Conservation (phyloP, 2,797 vertebrate species). For the Smutsia gigantea region DNA sequence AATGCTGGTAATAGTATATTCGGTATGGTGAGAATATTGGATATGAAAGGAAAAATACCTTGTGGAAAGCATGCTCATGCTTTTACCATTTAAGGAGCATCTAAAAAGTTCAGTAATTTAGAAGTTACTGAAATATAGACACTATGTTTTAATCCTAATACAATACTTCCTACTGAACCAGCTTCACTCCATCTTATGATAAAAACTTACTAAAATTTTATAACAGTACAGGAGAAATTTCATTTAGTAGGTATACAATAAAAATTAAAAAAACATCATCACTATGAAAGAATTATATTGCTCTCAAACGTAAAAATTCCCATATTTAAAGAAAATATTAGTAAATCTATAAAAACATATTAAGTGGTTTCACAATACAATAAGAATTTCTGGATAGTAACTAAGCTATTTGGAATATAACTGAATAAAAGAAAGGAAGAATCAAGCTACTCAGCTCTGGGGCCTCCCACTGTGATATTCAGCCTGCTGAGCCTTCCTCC, state of each 20-base stretch:
- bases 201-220: neutral
- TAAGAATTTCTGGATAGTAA: neutral
- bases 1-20: neutral
- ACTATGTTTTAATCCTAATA: neutral
- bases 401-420: too few species aligned
- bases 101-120: neutral
- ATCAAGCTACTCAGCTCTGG: too few species aligned
- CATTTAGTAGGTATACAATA: neutral
- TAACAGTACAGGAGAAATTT: neutral
- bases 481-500: too few species aligned
- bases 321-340: neutral
- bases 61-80: neutral
- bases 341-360: neutral
- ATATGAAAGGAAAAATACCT: conserved; percentile 19
- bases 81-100: conserved; percentile 51
- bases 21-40: neutral
- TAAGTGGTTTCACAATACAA: neutral
- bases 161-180: neutral
- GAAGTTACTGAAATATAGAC: neutral
- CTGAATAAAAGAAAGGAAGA: too few species aligned
- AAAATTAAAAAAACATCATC: neutral
- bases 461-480: too few species aligned
- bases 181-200: neutral
- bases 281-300: neutral
- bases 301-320: neutral